Evolutionary conservation across 2,888 invertebrate genomes (phyloP).

Genomic region (Petrolisthes cinctipes): DNA sequence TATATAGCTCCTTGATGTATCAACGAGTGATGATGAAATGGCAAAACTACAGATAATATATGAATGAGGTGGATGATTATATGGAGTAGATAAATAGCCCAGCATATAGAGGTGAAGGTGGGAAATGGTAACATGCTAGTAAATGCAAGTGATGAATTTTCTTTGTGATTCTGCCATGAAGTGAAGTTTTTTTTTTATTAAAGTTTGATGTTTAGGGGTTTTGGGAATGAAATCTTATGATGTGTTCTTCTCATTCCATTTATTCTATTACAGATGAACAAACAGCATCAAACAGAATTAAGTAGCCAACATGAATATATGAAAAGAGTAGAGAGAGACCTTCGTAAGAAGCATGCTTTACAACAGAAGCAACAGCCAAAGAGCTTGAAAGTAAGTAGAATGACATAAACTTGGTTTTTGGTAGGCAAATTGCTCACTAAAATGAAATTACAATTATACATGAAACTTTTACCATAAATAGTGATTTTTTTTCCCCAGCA

Average conservation of each 20-base stretch:
- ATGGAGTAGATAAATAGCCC: background rate
- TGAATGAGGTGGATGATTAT: background rate
- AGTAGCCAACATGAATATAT: conserved; percentile 97
- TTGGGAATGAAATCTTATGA: background rate
- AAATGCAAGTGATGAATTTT: background rate
- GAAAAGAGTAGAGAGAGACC: conserved; percentile 91
- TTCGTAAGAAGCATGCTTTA: conserved; percentile 94
- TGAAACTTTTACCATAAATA: too few species aligned
- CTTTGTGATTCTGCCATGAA: background rate
- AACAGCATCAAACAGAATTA: conserved; percentile 94
- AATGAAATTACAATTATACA: background rate
- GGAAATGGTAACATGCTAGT: background rate
- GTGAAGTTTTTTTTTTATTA: background rate
- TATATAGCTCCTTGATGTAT: too few species aligned
- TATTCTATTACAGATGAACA: conserved; percentile 67
- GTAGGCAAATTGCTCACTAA: background rate
- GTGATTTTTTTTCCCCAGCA: conserved; percentile 75
- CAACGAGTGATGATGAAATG: too few species aligned
- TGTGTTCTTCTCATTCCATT: background rate
- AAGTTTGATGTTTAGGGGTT: background rate
- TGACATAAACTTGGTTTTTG: background rate
- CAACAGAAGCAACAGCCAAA: conserved; percentile 99
- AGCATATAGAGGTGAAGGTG: background rate
- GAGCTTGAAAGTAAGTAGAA: conserved; percentile 85
- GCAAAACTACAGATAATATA: background rate